Conservation (phyloP, 2,888 invertebrate genomes). For the Lucinisca nassula region DNA sequence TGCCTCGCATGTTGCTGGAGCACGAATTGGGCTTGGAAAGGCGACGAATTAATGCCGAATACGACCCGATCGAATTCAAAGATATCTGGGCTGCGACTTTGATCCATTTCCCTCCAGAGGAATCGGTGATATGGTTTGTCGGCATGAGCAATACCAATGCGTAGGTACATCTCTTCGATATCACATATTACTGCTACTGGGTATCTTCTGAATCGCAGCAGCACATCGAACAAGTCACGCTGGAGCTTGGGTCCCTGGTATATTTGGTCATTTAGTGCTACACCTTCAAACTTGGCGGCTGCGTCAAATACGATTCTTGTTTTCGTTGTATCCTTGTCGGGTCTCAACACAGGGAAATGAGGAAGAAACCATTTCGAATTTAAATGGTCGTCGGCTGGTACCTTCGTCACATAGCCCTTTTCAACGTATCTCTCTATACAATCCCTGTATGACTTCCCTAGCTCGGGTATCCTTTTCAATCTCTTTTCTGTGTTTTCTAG, state of each 20-base stretch:
- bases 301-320: too few relatives aligned
- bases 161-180: constrained; percentile 65
- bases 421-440: constrained; percentile 42
- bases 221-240: constrained; percentile 59
- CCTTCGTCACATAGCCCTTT: constrained; percentile 56
- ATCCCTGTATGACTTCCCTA: constrained; percentile 37
- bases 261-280: constrained; percentile 58
- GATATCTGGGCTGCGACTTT: constrained; percentile 24
- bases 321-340: too few relatives aligned
- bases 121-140: constrained; percentile 50
- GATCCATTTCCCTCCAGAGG: constrained; percentile 42
- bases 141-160: constrained; percentile 11
- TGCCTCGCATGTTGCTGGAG: constrained; percentile 53
- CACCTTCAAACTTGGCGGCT: too few relatives aligned
- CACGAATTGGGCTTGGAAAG: constrained; percentile 67
- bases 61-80: constrained; percentile 62
- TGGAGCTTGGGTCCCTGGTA: constrained; percentile 69
- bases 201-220: constrained; percentile 59
- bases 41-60: constrained; percentile 71
- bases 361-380: constrained; percentile 60
- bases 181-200: constrained; percentile 59
- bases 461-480: constrained; percentile 27
- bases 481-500: constrained; percentile 51
- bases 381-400: background rate
- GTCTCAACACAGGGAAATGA: constrained; percentile 57